phyloP scores from a whole-genome alignment of 1,140 invertebrate genomes.

The Aphaenogaster floridana region DNA sequence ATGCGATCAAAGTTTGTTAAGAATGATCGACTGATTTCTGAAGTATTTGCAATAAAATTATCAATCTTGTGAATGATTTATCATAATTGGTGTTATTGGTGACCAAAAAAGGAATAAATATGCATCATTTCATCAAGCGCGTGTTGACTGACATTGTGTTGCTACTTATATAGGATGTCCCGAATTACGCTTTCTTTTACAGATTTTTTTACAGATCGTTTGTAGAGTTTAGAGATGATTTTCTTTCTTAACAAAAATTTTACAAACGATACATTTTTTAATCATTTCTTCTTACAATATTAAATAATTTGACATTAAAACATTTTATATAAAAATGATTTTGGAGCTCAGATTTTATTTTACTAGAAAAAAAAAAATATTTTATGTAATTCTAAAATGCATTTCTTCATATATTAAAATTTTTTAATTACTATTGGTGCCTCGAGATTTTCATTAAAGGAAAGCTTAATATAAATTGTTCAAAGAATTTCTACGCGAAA shows the following conservation, averaged over 20 bases:
- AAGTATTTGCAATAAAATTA: conserved; percentile 3
- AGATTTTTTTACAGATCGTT: background rate
- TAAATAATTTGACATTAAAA: background rate
- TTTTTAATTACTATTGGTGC: background rate
- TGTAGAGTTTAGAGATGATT: background rate
- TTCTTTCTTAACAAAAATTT: background rate
- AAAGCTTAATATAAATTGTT: background rate
- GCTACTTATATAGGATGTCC: background rate
- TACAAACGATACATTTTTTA: background rate
- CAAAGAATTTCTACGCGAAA: background rate
- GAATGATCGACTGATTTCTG: background rate
- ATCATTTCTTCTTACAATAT: background rate
- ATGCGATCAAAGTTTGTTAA: background rate
- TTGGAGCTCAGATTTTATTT: background rate
- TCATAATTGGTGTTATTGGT: background rate
- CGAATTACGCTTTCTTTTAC: background rate
- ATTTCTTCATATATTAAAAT: background rate
- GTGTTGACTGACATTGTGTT: background rate
- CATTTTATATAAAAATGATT: background rate
- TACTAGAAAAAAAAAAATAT: background rate
- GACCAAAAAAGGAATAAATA: background rate
- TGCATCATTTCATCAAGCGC: background rate
- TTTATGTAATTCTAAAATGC: background rate
- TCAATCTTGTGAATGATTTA: conserved; percentile 6
- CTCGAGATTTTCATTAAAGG: background rate